Conservation (phyloP, 2,113 vertebrate genomes). For the Bucco capensis region DNA sequence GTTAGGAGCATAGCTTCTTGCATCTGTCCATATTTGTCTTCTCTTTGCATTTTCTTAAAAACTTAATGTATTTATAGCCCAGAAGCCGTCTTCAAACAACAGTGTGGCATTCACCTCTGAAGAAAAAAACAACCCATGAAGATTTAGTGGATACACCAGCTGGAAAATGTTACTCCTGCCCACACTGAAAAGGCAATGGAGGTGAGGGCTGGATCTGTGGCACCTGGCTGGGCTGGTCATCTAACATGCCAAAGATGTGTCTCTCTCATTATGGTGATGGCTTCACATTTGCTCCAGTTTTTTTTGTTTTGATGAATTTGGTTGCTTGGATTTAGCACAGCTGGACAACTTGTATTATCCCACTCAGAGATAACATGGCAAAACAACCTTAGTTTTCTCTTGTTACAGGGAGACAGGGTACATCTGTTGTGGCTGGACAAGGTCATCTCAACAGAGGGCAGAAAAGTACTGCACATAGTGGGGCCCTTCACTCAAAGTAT, state of each 20-base stretch:
- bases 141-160: background rate
- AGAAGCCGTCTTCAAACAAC: background rate
- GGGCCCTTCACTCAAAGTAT: background rate
- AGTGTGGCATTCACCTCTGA: background rate
- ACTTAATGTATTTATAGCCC: background rate
- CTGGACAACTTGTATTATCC: background rate
- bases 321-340: slow-evolving; percentile 44
- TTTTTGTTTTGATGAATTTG: slow-evolving; percentile 1
- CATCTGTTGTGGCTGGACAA: background rate
- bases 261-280: background rate
- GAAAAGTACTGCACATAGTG: background rate
- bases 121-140: background rate
- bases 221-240: background rate
- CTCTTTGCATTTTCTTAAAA: background rate
- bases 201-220: background rate
- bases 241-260: rapidly evolving
- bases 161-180: background rate
- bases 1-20: background rate
- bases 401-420: background rate
- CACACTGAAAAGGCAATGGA: background rate
- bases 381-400: background rate
- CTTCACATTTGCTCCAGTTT: background rate
- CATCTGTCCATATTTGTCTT: background rate
- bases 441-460: background rate
- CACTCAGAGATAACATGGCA: background rate